These are phyloP conservation scores for Sympetrum striolatum DNA, from an alignment of 2,888 invertebrate genomes.

Conservation along the genomic window DNA sequence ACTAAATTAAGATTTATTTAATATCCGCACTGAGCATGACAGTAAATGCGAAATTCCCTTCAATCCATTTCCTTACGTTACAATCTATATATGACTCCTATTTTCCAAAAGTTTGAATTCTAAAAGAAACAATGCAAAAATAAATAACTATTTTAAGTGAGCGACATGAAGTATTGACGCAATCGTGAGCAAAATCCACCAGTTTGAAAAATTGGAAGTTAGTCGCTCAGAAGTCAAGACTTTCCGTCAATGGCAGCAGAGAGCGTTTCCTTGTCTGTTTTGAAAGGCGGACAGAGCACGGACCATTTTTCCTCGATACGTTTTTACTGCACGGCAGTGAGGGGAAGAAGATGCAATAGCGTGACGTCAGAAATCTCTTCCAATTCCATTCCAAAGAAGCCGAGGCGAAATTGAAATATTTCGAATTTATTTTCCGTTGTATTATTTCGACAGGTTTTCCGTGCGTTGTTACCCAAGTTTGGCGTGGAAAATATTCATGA, in stretches of 20 bases:
- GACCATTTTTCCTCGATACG: not conserved
- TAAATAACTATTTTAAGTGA: too few species aligned
- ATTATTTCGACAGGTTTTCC: too few species aligned
- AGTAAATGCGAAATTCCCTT: too few species aligned
- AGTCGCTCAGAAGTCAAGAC: conserved; percentile 7
- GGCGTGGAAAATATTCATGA: too few species aligned
- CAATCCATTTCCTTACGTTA: too few species aligned
- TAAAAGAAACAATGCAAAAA: too few species aligned
- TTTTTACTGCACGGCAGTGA: not conserved
- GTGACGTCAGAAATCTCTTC: not conserved
- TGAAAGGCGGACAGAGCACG: not conserved
- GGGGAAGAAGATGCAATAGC: not conserved
- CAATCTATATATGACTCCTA: too few species aligned
- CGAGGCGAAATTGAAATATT: not conserved
- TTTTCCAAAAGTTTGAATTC: too few species aligned
- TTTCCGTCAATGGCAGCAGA: not conserved
- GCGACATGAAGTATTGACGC: not conserved
- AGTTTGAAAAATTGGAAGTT: not conserved
- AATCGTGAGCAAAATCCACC: not conserved
- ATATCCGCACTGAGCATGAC: too few species aligned
- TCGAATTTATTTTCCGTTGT: too few species aligned
- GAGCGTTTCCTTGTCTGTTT: not conserved
- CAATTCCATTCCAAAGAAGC: not conserved
- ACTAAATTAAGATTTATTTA: too few species aligned
- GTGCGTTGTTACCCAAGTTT: too few species aligned